A percentile compares a stretch with the other conserved stretches of the same genome.
Conservation (phyloP, 2,888 invertebrate species). For the Onthophagus sagittarius region DNA sequence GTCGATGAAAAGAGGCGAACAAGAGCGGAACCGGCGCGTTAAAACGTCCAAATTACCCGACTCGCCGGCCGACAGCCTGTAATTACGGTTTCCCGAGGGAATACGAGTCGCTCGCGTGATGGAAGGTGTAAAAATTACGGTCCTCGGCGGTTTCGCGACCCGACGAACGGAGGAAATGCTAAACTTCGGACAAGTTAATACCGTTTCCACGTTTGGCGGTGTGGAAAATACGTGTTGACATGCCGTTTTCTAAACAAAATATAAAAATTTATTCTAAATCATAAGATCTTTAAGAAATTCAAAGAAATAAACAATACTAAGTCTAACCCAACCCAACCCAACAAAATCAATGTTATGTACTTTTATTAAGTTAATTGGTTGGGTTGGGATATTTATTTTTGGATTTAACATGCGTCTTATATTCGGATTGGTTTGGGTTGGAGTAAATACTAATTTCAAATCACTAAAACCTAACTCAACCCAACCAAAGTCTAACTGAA, state of each 20-base stretch:
- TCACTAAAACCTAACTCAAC: too few species aligned
- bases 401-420: too few species aligned
- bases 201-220: background rate
- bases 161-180: background rate
- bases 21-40: slow-evolving; percentile 39
- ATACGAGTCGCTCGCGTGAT: slow-evolving; percentile 38
- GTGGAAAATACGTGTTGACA: background rate
- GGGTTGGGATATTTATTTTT: too few species aligned
- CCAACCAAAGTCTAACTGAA: too few species aligned
- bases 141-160: slow-evolving; percentile 20
- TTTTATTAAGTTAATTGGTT: too few species aligned
- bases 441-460: too few species aligned
- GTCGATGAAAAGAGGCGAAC: slow-evolving; percentile 26
- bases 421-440: too few species aligned
- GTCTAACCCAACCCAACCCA: too few species aligned
- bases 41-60: slow-evolving; percentile 48
- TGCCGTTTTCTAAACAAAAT: background rate
- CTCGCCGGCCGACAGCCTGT: slow-evolving; percentile 46
- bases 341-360: too few species aligned
- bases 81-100: slow-evolving; percentile 45
- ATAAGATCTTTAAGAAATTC: too few species aligned
- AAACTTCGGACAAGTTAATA: slow-evolving; percentile 11
- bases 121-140: slow-evolving; percentile 44
- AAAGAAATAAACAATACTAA: too few species aligned
- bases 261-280: background rate